phyloP scores from a whole-genome alignment of 2,888 invertebrate genomes.

The Caenorhabditis sp. region DNA sequence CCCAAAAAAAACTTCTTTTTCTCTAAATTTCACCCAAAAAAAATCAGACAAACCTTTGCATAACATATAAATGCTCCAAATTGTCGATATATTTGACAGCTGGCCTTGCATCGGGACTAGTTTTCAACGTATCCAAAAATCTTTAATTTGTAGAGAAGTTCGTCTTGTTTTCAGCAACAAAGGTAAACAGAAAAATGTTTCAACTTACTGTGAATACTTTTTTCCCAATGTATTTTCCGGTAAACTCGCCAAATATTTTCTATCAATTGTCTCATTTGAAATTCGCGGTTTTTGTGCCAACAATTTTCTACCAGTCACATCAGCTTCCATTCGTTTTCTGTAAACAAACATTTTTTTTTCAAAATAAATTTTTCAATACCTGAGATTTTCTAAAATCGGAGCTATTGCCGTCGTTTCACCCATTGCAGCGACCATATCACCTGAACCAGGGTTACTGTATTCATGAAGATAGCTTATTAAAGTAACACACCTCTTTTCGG shows the following conservation, averaged over 20 bases:
- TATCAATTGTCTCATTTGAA: conserved; percentile 82
- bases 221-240: conserved; percentile 86
- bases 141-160: conserved; percentile 35
- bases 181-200: neutral
- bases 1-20: neutral
- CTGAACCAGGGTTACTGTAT: no score
- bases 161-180: neutral
- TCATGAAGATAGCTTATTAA: no score
- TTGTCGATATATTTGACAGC: conserved; percentile 91
- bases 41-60: conserved; percentile 82
- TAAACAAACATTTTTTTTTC: neutral
- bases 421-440: conserved; percentile 89
- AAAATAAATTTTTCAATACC: conserved; percentile 1
- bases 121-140: conserved; percentile 76
- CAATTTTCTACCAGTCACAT: conserved; percentile 82
- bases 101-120: conserved; percentile 89
- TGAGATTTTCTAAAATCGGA: conserved; percentile 60
- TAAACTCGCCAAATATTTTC: conserved; percentile 79
- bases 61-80: conserved; percentile 88
- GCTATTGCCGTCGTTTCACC: conserved; percentile 90
- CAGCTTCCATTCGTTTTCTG: conserved; percentile 79
- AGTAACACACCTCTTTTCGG: conserved; percentile 31
- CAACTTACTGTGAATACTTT: conserved; percentile 78
- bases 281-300: conserved; percentile 83
- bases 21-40: neutral